A percentile compares a stretch with the other conserved stretches of the same genome.
Conservation (phyloP, 2,797 vertebrate species). For the Cygnus olor region DNA sequence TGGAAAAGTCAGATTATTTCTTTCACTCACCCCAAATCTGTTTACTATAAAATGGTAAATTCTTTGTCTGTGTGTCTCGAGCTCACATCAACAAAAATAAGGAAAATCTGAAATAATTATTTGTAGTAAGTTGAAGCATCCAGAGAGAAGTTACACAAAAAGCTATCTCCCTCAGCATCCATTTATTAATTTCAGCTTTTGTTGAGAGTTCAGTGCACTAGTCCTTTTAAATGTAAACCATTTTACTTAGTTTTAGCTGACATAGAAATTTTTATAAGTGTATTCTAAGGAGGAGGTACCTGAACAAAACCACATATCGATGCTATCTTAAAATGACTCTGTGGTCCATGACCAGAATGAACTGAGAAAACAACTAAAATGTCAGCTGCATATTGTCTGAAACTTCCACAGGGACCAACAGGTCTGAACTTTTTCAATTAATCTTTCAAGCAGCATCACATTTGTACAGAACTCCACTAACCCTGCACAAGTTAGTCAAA, state of each 20-base stretch:
- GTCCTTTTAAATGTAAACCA: neutral
- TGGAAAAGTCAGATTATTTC: neutral
- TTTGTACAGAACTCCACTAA: neutral
- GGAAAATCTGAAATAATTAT: neutral
- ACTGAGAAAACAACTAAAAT: slow-evolving; percentile 28
- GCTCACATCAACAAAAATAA: neutral
- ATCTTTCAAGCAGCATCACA: neutral
- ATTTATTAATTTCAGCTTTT: neutral
- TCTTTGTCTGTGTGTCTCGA: neutral
- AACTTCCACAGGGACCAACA: slow-evolving; percentile 7
- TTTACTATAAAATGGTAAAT: neutral
- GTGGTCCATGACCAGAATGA: neutral
- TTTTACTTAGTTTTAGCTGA: neutral
- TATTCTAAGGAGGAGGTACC: neutral
- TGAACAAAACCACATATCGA: slow-evolving; percentile 1
- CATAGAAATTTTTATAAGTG: neutral
- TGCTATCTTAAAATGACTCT: neutral
- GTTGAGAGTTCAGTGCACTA: neutral
- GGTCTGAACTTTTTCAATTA: neutral
- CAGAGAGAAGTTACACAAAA: neutral
- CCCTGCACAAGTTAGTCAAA: neutral
- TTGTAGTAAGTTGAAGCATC: neutral
- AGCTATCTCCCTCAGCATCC: neutral
- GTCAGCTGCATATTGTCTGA: neutral
- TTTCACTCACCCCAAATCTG: neutral